These are phyloP conservation scores for Gallinago stenura DNA, from an alignment of 2,797 vertebrate genomes.

Conservation along the genomic window DNA sequence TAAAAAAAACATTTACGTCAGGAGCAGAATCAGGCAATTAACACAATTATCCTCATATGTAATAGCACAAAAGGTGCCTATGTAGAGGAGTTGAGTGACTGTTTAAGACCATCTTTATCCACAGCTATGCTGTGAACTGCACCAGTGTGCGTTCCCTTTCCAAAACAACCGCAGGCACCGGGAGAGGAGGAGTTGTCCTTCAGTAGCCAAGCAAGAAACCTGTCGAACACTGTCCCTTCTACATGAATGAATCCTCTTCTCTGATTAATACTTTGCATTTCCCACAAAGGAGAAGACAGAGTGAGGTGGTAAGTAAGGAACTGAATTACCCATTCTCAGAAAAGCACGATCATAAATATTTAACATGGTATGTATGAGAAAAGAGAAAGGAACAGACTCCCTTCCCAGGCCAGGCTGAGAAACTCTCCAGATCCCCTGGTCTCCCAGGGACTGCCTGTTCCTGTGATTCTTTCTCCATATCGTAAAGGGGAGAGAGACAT, in stretches of 20 bases:
- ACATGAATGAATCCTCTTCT: conserved; percentile 23
- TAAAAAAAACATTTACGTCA: not conserved
- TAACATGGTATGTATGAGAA: conserved; percentile 13
- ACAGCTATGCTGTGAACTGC: not conserved
- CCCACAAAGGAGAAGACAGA: conserved; percentile 6
- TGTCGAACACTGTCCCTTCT: conserved; percentile 20
- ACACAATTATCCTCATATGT: not conserved
- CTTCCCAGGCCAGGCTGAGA: not conserved
- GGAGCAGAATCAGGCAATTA: not conserved
- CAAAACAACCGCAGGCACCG: conserved; percentile 16
- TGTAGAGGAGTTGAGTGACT: not conserved
- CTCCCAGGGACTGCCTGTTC: not conserved
- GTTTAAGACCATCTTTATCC: not conserved
- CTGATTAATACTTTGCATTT: conserved; percentile 43
- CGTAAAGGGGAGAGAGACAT: not conserved
- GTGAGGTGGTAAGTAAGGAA: not conserved
- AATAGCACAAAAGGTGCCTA: not conserved
- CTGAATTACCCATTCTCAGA: conserved; percentile 26
- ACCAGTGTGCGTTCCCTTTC: conserved; percentile 22
- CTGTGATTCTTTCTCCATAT: not conserved
- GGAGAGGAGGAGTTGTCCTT: conserved; percentile 44
- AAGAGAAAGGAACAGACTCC: conserved; percentile 5
- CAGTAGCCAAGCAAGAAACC: conserved; percentile 24
- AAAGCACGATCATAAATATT: conserved; percentile 33
- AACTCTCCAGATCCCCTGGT: not conserved